Percentiles rank a stretch among this genome's conserved stretches.
phyloP scores from a whole-genome alignment of 1,140 invertebrate species.

The Ceratoteleas bidentatus region DNA sequence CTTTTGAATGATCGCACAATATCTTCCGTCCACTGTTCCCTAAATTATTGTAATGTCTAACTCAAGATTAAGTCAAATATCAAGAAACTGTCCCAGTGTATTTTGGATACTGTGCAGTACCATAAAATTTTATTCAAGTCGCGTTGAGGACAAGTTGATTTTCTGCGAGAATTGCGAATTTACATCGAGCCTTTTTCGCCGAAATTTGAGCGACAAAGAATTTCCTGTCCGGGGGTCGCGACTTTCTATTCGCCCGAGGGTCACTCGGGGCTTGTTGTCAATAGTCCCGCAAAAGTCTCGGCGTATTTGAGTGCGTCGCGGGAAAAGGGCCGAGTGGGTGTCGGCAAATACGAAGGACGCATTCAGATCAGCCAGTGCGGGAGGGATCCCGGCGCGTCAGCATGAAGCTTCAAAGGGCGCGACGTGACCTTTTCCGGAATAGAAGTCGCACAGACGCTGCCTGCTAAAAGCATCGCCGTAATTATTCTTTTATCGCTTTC shows the following conservation, averaged over 20 bases:
- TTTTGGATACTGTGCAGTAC: too few species aligned
- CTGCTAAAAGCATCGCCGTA: slow-evolving; percentile 55
- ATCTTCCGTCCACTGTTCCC: too few species aligned
- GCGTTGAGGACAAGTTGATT: neutral
- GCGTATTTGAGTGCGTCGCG: slow-evolving; percentile 58
- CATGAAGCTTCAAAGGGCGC: slow-evolving; percentile 75
- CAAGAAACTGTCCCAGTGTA: too few species aligned
- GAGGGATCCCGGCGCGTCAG: slow-evolving; percentile 71
- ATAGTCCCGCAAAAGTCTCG: slow-evolving; percentile 62
- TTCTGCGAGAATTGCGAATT: neutral
- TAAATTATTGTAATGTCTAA: too few species aligned
- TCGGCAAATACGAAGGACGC: slow-evolving; percentile 75
- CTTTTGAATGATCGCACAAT: too few species aligned
- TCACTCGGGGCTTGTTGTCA: slow-evolving; percentile 59
- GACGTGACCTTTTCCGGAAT: slow-evolving; percentile 71
- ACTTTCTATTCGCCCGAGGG: slow-evolving; percentile 67
- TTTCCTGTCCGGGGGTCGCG: slow-evolving; percentile 39
- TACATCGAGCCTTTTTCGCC: slow-evolving; percentile 1
- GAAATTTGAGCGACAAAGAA: slow-evolving; percentile 42
- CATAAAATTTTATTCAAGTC: too few species aligned
- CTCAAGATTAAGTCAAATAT: too few species aligned
- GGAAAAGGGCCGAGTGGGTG: slow-evolving; percentile 47
- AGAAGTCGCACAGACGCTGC: slow-evolving; percentile 64
- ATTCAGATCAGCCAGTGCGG: slow-evolving; percentile 75
- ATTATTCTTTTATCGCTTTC: slow-evolving; percentile 63